These are phyloP conservation scores for Acomys russatus DNA, from an alignment of 2,797 vertebrate genomes.

Conservation along the genomic window DNA sequence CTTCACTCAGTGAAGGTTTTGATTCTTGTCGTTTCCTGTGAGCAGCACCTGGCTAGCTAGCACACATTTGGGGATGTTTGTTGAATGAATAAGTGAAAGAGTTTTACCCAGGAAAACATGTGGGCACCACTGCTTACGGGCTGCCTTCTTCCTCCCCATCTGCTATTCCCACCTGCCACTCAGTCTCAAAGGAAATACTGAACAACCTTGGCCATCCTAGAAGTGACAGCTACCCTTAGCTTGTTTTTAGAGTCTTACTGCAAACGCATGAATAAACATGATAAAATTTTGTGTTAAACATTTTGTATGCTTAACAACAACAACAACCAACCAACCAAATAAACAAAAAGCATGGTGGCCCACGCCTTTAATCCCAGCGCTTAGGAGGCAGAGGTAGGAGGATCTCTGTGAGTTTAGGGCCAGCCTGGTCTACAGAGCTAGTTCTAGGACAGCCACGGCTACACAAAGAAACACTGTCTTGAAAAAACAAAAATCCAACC, in stretches of 20 bases:
- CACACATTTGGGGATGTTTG: background rate
- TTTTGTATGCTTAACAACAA: background rate
- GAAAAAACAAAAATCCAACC: background rate
- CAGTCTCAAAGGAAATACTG: background rate
- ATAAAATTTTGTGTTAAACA: background rate
- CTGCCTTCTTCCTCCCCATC: background rate
- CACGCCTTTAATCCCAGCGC: background rate
- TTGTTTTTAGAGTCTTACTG: background rate
- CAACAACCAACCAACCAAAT: background rate
- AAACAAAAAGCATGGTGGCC: background rate
- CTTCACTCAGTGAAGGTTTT: background rate
- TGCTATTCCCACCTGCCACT: background rate
- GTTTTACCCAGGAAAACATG: background rate
- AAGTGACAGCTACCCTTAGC: fast-evolving
- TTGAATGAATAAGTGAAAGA: background rate
- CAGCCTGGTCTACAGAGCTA: background rate
- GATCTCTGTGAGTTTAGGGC: background rate
- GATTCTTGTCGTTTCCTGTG: background rate
- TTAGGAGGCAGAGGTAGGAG: background rate
- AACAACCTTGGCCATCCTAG: fast-evolving
- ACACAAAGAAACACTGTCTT: background rate
- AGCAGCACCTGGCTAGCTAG: background rate
- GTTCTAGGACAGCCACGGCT: background rate
- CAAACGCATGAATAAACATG: background rate
- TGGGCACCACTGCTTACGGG: background rate